Conservation (phyloP, 2,797 vertebrate species). For the Nasua narica region DNA sequence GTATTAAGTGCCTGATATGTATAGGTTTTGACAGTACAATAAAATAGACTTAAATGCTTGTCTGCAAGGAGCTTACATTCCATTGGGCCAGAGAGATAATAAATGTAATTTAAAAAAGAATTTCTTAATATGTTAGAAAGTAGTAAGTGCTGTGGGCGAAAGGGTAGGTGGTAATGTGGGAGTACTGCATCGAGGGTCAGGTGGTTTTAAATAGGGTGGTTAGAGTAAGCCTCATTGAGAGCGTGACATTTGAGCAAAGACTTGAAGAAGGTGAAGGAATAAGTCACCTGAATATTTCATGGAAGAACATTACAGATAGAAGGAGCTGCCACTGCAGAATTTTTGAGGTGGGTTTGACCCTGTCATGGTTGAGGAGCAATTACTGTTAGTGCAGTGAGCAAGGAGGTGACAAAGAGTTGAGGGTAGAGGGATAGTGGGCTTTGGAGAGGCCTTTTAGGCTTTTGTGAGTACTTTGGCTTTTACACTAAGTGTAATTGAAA, state of each 20-base stretch:
- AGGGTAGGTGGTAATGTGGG: neutral
- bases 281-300: neutral
- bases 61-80: neutral
- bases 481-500: neutral
- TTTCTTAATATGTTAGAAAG: neutral
- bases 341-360: neutral
- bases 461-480: neutral
- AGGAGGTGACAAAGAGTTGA: neutral
- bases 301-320: neutral
- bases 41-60: slow-evolving; percentile 17
- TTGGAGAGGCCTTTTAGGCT: neutral
- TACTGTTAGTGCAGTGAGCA: neutral
- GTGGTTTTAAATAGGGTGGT: neutral
- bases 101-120: neutral
- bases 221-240: neutral
- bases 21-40: slow-evolving; percentile 4
- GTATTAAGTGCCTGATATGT: neutral
- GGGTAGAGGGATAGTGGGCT: neutral
- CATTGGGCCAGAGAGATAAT: neutral
- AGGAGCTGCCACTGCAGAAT: neutral
- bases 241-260: slow-evolving; percentile 11
- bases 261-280: neutral
- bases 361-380: neutral
- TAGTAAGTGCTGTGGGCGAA: neutral
- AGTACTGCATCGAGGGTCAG: neutral